phyloP scores from a whole-genome alignment of 2,113 vertebrate genomes.

The Nothobranchius furzeri region DNA sequence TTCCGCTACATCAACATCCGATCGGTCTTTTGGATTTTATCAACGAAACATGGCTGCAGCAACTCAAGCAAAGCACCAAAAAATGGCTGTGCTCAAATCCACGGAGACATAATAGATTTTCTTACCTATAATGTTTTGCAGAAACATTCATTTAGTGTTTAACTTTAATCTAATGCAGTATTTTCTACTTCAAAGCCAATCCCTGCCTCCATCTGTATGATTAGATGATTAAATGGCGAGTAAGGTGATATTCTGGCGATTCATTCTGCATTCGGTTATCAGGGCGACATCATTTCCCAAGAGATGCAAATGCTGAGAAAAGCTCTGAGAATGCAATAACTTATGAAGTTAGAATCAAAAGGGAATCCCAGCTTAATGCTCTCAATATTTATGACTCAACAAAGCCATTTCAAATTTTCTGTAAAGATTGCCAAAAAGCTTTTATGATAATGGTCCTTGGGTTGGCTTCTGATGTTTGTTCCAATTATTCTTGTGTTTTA shows the following conservation, averaged over 20 bases:
- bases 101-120: conserved; percentile 38
- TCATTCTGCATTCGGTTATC: conserved; percentile 43
- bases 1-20: conserved; percentile 19
- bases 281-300: conserved; percentile 43
- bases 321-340: conserved; percentile 15
- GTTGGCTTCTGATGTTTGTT: conserved; percentile 21
- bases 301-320: conserved; percentile 24
- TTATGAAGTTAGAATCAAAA: conserved; percentile 36
- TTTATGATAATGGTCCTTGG: background rate
- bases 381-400: conserved; percentile 19
- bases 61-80: conserved; percentile 44
- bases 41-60: conserved; percentile 36
- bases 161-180: conserved; percentile 13
- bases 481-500: conserved; percentile 28
- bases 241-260: conserved; percentile 41
- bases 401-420: background rate
- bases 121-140: conserved; percentile 38
- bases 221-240: conserved; percentile 28
- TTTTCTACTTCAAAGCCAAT: conserved; percentile 48
- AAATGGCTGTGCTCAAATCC: background rate
- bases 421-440: conserved; percentile 13
- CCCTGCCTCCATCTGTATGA: conserved; percentile 15
- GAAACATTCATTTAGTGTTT: conserved; percentile 29
- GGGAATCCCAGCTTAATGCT: conserved; percentile 32
- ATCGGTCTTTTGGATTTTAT: conserved; percentile 53